Evolutionary conservation across 35 echinoderm and acorn worm genomes (phyloP).

Genomic region (Strongylocentrotus purpuratus): DNA sequence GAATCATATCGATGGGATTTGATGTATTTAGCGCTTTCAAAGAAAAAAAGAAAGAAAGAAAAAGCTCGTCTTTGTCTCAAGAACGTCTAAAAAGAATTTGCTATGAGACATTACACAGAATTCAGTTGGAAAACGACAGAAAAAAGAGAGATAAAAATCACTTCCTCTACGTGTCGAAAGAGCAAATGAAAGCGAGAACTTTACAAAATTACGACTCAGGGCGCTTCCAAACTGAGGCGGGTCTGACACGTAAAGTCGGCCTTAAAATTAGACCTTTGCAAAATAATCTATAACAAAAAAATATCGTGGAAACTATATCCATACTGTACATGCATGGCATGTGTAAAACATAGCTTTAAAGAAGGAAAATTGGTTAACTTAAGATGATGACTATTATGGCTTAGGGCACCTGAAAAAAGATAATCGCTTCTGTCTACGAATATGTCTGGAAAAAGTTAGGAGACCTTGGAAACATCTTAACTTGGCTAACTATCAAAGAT

Average conservation of each 20-base stretch:
- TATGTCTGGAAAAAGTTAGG: background rate
- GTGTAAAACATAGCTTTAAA: background rate
- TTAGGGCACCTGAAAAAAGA: background rate
- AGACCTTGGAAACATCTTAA: background rate
- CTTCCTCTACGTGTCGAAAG: background rate
- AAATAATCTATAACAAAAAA: too few relatives aligned
- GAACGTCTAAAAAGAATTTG: background rate
- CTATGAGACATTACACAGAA: background rate
- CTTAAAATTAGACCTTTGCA: too few relatives aligned
- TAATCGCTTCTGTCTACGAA: background rate
- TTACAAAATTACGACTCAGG: background rate
- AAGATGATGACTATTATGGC: background rate
- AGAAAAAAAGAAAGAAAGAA: background rate
- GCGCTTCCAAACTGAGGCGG: background rate
- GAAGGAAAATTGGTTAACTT: background rate
- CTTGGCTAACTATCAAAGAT: background rate
- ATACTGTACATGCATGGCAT: too few relatives aligned
- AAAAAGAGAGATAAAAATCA: background rate
- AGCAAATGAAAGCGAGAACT: background rate
- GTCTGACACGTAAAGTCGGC: too few relatives aligned
- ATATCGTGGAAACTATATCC: too few relatives aligned
- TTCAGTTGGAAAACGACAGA: background rate
- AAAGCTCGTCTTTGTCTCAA: background rate
- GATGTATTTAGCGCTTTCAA: background rate
- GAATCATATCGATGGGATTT: background rate